Evolutionary conservation across 2,888 invertebrate species (phyloP), one percentile per base, ranked within the genome.

Genomic region (Harpagoxenus sublaevis): DNA sequence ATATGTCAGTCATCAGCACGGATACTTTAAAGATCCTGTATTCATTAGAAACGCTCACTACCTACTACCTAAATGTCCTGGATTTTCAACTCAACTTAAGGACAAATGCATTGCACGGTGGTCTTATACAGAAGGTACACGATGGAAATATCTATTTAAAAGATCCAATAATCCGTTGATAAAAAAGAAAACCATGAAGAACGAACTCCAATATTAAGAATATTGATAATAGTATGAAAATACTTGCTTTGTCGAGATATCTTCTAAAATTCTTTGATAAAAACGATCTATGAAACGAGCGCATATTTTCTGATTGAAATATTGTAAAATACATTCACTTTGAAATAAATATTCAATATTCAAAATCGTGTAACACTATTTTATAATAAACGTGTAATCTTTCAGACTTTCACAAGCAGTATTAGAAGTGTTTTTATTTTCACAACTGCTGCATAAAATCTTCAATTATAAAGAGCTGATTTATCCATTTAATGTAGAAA

Each of bases 1-100:
- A 95, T 98, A 97, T 94, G 97, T 98, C 10, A 98, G 98, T 94
- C 98, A 98, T 92, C 97, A 98, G 89, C 98, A 98, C 93, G 98
- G 98, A 90, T 98, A 99, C 94, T 99, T 99, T 95, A 96, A 96
- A 48, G 95, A 97, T 92, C 98, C 98, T 0, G 96, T 97, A 18
- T 92, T 96, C 2, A 96, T 98, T 3, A 94, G 96, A 84, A 96
- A 97, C 89, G 98, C 97, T 0, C 96, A 95, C 92, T 99, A 98
- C 92, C 95, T 97, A 90, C 96, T 97, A 2, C 98, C 98, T 23
- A 96, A 97, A 96, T 93, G 95, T 28, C 96, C 98, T 0, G 98
- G 98, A 0, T 99, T 98, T 95, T 98, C 98, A 91, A 97, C 98
- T 0, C 97, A 98, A 93, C 96, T 99, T 92, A 97, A 97, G 91